These are phyloP conservation scores for Panorpa germanica DNA, from an alignment of 2,888 invertebrate species.

Conservation along the genomic window DNA sequence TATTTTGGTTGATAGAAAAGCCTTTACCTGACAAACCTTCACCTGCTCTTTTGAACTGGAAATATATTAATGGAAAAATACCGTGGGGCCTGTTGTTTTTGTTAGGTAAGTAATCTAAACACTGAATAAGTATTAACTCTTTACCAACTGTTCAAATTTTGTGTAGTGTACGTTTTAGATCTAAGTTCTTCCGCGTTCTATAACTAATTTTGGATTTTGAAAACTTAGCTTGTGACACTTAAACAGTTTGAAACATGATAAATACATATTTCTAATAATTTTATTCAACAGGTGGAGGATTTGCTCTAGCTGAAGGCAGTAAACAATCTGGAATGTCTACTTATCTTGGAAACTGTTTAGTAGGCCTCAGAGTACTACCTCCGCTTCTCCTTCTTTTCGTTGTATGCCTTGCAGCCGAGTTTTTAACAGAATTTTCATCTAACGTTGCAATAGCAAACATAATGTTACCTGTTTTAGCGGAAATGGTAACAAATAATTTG, in stretches of 20 bases:
- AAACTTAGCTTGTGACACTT: conserved; percentile 2
- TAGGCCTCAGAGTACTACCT: conserved; percentile 41
- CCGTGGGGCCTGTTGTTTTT: conserved; percentile 83
- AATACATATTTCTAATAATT: not conserved
- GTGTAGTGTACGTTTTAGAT: too few relatives aligned
- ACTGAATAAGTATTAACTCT: too few relatives aligned
- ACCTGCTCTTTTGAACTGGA: conserved; percentile 65
- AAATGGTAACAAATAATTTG: conserved; percentile 36
- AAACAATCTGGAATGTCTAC: conserved; percentile 58
- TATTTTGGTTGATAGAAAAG: conserved; percentile 12
- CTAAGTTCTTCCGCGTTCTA: too few relatives aligned
- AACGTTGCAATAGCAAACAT: conserved; percentile 85
- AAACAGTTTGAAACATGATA: conserved; percentile 7
- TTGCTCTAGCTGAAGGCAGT: conserved; percentile 77
- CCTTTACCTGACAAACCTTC: conserved; percentile 36
- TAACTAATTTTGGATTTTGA: too few relatives aligned
- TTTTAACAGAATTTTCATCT: conserved; percentile 75
- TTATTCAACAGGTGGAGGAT: conserved; percentile 51
- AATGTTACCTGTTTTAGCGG: conserved; percentile 64
- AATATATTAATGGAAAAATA: conserved; percentile 62
- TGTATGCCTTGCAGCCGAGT: conserved; percentile 57
- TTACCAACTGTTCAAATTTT: too few relatives aligned
- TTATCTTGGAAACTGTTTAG: conserved; percentile 52
- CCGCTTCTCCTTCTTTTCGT: conserved; percentile 48
- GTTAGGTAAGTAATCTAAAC: conserved; percentile 37